These are phyloP conservation scores for Asobara japonica DNA, from an alignment of 1,140 invertebrate species.

Conservation along the genomic window DNA sequence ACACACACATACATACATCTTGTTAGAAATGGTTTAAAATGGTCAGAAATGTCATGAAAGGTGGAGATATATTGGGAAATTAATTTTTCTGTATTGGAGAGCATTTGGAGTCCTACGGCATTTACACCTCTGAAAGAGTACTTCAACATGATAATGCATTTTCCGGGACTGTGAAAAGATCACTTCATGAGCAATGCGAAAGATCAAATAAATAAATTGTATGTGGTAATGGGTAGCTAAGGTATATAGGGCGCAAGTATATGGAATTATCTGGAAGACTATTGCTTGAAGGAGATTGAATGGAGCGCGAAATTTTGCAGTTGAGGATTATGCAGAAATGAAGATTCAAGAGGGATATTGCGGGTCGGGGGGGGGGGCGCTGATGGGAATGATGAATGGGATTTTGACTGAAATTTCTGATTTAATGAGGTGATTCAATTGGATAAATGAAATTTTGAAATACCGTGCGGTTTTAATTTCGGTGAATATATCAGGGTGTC, in stretches of 20 bases:
- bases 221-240: constrained; percentile 26
- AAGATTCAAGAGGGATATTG: constrained; percentile 10
- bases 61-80: too few species aligned
- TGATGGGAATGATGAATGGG: not conserved
- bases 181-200: not conserved
- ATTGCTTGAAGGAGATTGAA: not conserved
- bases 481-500: too few species aligned
- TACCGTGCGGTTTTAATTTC: too few species aligned
- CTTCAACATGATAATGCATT: constrained; percentile 52
- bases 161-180: constrained; percentile 9
- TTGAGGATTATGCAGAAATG: constrained; percentile 12
- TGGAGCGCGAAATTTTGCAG: constrained; percentile 22
- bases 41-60: too few species aligned
- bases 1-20: too few species aligned
- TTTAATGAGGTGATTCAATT: not conserved
- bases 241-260: not conserved
- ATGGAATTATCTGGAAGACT: not conserved
- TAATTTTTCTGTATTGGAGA: too few species aligned
- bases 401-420: not conserved
- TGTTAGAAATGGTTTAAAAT: too few species aligned
- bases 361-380: not conserved
- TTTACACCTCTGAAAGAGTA: constrained; percentile 48
- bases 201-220: constrained; percentile 28
- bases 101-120: too few species aligned
- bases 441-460: too few species aligned